A percentile compares a stretch with the other conserved stretches of the same genome.
Conservation (phyloP, 2,888 invertebrate genomes). For the Pyrrhosoma nymphula region DNA sequence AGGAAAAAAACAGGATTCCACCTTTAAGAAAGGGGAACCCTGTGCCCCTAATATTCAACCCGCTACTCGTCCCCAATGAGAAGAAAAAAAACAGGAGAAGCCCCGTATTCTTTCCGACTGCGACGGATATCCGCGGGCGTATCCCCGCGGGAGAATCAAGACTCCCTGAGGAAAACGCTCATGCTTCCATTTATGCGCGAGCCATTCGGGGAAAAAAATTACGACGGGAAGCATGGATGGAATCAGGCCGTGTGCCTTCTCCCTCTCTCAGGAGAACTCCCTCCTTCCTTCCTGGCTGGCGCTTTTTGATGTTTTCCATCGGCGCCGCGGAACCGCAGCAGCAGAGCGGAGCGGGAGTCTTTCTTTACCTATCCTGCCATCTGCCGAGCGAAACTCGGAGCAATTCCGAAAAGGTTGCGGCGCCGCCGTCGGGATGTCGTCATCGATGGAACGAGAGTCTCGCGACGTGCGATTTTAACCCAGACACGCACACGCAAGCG, state of each 20-base stretch:
- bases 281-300: background rate
- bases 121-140: background rate
- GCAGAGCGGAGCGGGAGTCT: background rate
- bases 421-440: conserved; percentile 17
- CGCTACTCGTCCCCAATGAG: background rate
- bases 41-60: background rate
- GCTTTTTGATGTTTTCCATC: conserved; percentile 36
- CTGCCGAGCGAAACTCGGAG: conserved; percentile 42
- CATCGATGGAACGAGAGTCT: conserved; percentile 3
- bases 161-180: background rate
- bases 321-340: background rate
- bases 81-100: background rate
- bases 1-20: too few relatives aligned
- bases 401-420: conserved; percentile 25
- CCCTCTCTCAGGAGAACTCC: background rate
- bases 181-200: background rate
- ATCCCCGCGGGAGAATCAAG: background rate
- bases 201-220: background rate
- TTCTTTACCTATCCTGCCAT: conserved; percentile 33
- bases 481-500: background rate
- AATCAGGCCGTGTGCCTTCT: background rate
- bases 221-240: conserved; percentile 2
- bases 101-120: background rate
- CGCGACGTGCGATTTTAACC: background rate
- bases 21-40: background rate